Conservation (phyloP, 2,888 invertebrate genomes). For the Lysandra bellargus region DNA sequence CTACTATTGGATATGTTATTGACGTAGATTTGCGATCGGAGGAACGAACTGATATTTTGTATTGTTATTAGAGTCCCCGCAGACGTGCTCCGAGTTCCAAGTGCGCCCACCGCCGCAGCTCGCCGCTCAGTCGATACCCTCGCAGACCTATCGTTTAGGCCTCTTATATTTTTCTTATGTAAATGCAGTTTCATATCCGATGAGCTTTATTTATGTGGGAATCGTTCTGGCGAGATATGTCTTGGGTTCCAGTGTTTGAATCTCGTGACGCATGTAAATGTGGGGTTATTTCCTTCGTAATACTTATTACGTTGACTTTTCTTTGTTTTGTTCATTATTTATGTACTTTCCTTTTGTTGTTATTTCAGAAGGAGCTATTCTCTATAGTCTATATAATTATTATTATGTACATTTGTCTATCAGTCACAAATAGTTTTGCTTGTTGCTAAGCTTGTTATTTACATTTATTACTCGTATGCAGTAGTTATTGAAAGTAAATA, state of each 20-base stretch:
- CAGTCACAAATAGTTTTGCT: neutral
- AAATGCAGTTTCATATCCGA: constrained; percentile 80
- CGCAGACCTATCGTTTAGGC: constrained; percentile 78
- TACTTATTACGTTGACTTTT: constrained; percentile 9
- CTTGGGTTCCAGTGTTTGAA: constrained; percentile 69
- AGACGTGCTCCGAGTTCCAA: constrained; percentile 70
- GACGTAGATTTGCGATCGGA: constrained; percentile 81
- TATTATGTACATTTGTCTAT: neutral
- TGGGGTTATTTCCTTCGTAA: constrained; percentile 44
- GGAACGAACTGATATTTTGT: constrained; percentile 81
- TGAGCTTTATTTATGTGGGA: constrained; percentile 81
- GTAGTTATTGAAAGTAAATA: constrained; percentile 12
- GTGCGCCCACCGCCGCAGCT: constrained; percentile 37
- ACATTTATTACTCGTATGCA: neutral
- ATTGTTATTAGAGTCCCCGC: constrained; percentile 77
- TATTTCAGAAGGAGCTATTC: no score
- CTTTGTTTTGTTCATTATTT: neutral
- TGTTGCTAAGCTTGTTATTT: neutral
- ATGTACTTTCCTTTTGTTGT: neutral
- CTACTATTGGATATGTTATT: constrained; percentile 81
- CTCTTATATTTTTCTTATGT: constrained; percentile 81
- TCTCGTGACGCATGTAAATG: constrained; percentile 71
- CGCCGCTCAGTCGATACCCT: constrained; percentile 61
- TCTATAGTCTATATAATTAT: neutral
- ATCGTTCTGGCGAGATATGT: constrained; percentile 80